Percentiles rank a stretch among this genome's conserved stretches.
phyloP scores from a whole-genome alignment of 1,140 invertebrate species.

The Drosophila arizonae region DNA sequence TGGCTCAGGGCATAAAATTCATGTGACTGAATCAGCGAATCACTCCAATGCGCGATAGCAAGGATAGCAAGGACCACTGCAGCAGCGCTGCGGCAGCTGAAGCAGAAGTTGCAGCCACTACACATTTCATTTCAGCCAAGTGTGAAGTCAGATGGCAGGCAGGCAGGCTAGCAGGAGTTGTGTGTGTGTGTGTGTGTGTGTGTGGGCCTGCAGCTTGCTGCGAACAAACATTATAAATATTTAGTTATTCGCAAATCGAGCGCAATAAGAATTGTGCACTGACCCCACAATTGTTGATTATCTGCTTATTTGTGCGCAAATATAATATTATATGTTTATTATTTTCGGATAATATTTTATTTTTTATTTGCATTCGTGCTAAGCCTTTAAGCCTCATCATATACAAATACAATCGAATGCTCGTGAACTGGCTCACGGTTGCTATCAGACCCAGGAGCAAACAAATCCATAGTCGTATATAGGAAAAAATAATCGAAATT shows the following conservation, averaged over 20 bases:
- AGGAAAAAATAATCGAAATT: conserved; percentile 57
- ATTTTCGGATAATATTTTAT: conserved; percentile 49
- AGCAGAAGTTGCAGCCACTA: conserved; percentile 14
- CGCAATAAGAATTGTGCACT: conserved; percentile 58
- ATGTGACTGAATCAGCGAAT: conserved; percentile 44
- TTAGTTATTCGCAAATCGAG: conserved; percentile 46
- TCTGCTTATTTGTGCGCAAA: conserved; percentile 32
- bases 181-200: neutral
- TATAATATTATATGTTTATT: conserved; percentile 59
- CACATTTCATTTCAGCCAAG: conserved; percentile 19
- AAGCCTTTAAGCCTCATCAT: conserved; percentile 60
- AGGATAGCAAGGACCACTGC: neutral
- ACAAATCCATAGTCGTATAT: conserved; percentile 7
- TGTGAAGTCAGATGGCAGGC: conserved; percentile 18
- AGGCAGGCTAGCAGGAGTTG: too few species aligned
- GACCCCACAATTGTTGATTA: conserved; percentile 58
- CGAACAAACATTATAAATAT: conserved; percentile 39
- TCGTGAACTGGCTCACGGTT: neutral
- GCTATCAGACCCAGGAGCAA: conserved; percentile 35
- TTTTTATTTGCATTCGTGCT: conserved; percentile 58
- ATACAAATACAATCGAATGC: conserved; percentile 1
- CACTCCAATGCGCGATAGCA: neutral
- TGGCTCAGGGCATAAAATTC: conserved; percentile 58
- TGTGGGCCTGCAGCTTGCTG: neutral
- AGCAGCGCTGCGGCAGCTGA: neutral